A percentile compares a stretch with the other conserved stretches of the same genome.
Evolutionary conservation across 2,797 vertebrate species (phyloP).

Genomic region (Pangasius sanitwongsei): DNA sequence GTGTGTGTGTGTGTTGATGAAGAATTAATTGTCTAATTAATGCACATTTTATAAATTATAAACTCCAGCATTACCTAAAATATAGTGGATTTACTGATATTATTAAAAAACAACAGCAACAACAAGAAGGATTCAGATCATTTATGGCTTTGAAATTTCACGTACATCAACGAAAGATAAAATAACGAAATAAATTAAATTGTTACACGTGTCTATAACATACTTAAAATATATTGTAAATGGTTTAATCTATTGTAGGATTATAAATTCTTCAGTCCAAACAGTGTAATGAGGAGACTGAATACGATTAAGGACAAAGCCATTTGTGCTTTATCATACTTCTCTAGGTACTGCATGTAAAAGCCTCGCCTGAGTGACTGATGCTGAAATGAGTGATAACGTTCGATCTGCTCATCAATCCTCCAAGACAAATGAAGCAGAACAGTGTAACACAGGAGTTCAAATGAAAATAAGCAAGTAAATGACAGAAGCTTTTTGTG

Average conservation of each 20-base stretch:
- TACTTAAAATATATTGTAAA: background rate
- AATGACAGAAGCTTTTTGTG: background rate
- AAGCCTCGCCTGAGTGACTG: background rate
- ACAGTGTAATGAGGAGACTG: background rate
- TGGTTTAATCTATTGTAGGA: background rate
- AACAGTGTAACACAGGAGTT: background rate
- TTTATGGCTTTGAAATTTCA: background rate
- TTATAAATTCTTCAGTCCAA: background rate
- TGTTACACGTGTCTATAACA: background rate
- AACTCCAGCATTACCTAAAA: background rate
- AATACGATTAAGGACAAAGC: background rate
- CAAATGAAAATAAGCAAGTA: background rate
- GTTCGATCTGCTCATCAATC: background rate
- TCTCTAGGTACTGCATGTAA: background rate
- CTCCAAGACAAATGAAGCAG: background rate
- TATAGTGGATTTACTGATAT: background rate
- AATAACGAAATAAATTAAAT: background rate
- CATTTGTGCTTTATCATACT: background rate
- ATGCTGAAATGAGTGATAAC: background rate
- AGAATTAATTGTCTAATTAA: background rate
- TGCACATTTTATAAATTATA: background rate
- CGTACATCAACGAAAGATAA: background rate
- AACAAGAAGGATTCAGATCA: background rate
- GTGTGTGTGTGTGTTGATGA: background rate
- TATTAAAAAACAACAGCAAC: background rate